These are phyloP conservation scores for Halichondria panicea DNA, from an alignment of 37 sponge, comb jelly and placozoan species.

Conservation along the genomic window DNA sequence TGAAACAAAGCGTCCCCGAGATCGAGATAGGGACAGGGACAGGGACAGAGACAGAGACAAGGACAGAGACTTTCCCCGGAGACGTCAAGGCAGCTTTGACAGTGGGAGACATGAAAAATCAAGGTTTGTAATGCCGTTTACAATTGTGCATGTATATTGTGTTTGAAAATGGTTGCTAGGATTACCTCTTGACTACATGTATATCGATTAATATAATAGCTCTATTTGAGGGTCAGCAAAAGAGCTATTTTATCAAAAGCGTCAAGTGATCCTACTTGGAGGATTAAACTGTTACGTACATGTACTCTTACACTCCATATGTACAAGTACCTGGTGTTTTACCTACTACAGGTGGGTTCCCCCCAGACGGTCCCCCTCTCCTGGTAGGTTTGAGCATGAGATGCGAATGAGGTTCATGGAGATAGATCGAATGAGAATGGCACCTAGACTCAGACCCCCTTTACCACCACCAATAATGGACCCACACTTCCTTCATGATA, in stretches of 20 bases:
- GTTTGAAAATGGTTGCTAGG: no score
- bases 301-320: no score
- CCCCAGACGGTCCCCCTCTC: background rate
- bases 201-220: no score
- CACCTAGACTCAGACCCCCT: background rate
- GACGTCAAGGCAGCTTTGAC: background rate
- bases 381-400: background rate
- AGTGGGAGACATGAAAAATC: slow-evolving; percentile 10
- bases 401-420: background rate
- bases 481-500: slow-evolving; percentile 9
- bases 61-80: slow-evolving; percentile 1
- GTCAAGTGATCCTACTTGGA: no score
- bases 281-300: no score
- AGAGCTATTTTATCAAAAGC: no score
- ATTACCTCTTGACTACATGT: no score
- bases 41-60: background rate
- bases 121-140: no score
- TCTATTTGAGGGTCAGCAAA: no score
- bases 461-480: slow-evolving; percentile 31
- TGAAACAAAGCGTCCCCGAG: background rate
- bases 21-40: background rate
- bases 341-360: no score
- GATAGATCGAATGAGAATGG: background rate
- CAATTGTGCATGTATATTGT: no score
- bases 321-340: no score